Base-by-base conservation (phyloP, 2,797 vertebrate genomes). In the Clarias platycephalus region DNA sequence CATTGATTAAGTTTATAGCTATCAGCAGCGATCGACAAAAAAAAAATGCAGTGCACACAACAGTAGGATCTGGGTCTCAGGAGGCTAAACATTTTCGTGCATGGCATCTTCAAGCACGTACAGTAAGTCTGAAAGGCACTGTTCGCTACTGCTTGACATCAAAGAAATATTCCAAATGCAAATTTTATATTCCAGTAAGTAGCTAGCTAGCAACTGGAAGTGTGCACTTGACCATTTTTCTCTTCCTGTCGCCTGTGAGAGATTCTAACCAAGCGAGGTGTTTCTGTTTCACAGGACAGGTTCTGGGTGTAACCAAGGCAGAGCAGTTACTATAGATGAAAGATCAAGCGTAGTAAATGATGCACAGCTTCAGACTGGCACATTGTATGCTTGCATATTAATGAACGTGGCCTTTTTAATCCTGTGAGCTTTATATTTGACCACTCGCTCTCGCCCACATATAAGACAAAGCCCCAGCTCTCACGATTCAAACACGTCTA, bases 381-480 rank as follows among this genome's bases (percentile, higher is more conserved):
- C 22, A 28, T 5, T 0, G 20, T 58, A 24, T 58, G 53, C 20
- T 34, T 10, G 22, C 75, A 60, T 77, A 24, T 40, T 44, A 44
- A 40, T 64, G 58, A 79, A 44, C 24, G 16, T 63, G 58, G 58
- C 77, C 77, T 79, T 79, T 79, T 63, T 44, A 26, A 16, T 26
- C 60, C 24, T 64, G 37, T 63, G 55, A 77, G 75, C 75, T 58
- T 55, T 37, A 37, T 22, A 60, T 77, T 20, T 60, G 60, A 64
- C 58, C 77, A 49, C 24, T 49, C 13, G 13, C 24, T 64, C 37
- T 79, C 77, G 57, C 60, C 58, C 37, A 63, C 60, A 79, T 64
- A 12, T 63, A 64, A 79, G 75, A 77, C n/a, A 26, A 80, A 64
- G 24, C 77, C n/a, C 77, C 60, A 3, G 60, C 77, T 79, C 77